A percentile compares a stretch with the other conserved stretches of the same genome.
These are phyloP conservation scores for Notothenia rossii DNA, from an alignment of 2,113 vertebrate genomes.

Conservation along the genomic window DNA sequence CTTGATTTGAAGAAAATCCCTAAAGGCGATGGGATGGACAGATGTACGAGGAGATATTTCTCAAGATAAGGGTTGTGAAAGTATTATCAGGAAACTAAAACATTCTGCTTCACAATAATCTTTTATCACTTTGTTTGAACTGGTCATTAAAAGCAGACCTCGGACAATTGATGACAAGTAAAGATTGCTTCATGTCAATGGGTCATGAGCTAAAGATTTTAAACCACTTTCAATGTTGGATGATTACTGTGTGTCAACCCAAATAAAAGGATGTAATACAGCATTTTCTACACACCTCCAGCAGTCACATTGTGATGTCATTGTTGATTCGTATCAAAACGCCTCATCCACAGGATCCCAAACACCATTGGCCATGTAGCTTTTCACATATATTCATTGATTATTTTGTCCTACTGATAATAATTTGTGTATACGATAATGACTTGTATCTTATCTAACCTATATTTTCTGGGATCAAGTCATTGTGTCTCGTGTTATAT, in stretches of 20 bases:
- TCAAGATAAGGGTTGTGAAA: neutral
- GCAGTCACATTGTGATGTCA: neutral
- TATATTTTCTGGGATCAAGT: no score
- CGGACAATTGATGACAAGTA: neutral
- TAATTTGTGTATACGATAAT: no score
- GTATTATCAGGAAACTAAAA: neutral
- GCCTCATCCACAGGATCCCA: neutral
- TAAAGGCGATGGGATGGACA: no score
- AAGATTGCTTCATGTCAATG: neutral
- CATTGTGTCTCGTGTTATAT: neutral
- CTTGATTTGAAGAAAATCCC: no score
- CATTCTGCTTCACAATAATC: neutral
- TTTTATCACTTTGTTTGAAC: neutral
- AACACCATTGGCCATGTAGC: neutral
- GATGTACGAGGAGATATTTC: neutral
- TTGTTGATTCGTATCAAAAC: neutral
- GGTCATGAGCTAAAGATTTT: neutral
- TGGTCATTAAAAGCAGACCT: neutral
- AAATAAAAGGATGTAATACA: neutral
- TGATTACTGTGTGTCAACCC: neutral
- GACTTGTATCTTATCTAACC: no score
- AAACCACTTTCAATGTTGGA: neutral
- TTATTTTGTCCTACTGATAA: neutral
- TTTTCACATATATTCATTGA: no score
- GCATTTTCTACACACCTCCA: neutral